Percentiles rank a stretch among this genome's conserved stretches.
Evolutionary conservation across 2,888 invertebrate species (phyloP).

Genomic region (Subacronicta megacephala): DNA sequence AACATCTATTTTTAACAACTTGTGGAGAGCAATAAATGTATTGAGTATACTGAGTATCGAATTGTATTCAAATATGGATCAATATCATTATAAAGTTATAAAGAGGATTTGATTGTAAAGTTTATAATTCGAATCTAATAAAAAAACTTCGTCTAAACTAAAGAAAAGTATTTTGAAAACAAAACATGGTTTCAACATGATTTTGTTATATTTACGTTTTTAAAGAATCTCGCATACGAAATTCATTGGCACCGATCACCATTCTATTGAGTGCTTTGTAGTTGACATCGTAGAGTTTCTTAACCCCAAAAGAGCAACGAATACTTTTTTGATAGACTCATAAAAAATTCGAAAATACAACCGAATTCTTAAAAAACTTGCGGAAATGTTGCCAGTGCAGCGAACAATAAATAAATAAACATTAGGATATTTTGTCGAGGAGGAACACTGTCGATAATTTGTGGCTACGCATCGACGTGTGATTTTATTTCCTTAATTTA

Average conservation of each 20-base stretch:
- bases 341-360: not conserved
- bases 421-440: conserved; percentile 18
- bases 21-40: too few relatives aligned
- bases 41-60: too few relatives aligned
- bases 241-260: conserved; percentile 25
- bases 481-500: conserved; percentile 20
- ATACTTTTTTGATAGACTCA: not conserved
- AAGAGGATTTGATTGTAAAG: too few relatives aligned
- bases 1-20: too few relatives aligned
- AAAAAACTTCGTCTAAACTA: too few relatives aligned
- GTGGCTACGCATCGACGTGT: conserved; percentile 16
- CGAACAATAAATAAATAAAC: conserved; percentile 24
- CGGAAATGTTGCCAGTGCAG: conserved; percentile 15
- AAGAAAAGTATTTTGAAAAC: too few relatives aligned
- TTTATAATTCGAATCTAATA: too few relatives aligned
- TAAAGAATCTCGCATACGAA: conserved; percentile 7
- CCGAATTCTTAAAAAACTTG: not conserved
- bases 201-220: not conserved
- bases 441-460: conserved; percentile 37
- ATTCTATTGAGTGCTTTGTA: not conserved
- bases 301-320: conserved; percentile 15
- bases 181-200: too few relatives aligned
- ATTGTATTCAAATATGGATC: too few relatives aligned
- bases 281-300: conserved; percentile 24
- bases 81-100: too few relatives aligned